These are phyloP conservation scores for Odontocolon sp. DNA, from an alignment of 2,888 invertebrate genomes.

Conservation along the genomic window DNA sequence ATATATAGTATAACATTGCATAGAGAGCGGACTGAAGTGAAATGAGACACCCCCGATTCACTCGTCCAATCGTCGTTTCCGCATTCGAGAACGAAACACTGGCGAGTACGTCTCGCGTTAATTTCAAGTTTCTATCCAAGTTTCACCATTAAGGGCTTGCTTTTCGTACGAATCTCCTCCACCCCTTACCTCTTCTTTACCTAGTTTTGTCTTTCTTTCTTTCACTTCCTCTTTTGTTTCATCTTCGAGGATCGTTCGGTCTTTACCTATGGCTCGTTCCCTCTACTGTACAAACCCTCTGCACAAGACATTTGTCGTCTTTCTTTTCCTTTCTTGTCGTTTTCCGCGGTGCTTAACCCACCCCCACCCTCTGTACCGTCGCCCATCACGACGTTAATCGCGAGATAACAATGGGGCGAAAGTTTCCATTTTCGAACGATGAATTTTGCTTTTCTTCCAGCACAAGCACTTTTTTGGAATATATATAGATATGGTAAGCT, in stretches of 20 bases:
- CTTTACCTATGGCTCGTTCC: slow-evolving; percentile 27
- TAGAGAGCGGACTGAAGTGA: too few species aligned
- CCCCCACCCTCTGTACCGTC: too few species aligned
- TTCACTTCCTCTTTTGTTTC: not conserved
- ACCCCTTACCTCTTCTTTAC: slow-evolving; percentile 8
- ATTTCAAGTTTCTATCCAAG: slow-evolving; percentile 23
- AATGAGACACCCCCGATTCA: not conserved
- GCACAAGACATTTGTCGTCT: not conserved
- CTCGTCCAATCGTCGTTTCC: not conserved
- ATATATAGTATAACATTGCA: too few species aligned
- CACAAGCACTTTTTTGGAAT: slow-evolving; percentile 4
- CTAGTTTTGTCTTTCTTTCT: slow-evolving; percentile 18
- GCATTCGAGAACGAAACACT: not conserved
- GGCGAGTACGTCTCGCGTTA: slow-evolving; percentile 8
- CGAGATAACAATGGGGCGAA: slow-evolving; percentile 37
- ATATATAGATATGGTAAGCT: not conserved
- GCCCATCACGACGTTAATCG: too few species aligned
- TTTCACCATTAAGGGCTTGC: slow-evolving; percentile 12
- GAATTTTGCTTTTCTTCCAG: not conserved
- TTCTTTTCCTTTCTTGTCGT: slow-evolving; percentile 2
- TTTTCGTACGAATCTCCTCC: slow-evolving; percentile 16
- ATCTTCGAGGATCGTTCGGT: slow-evolving; percentile 22
- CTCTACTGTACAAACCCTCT: slow-evolving; percentile 11
- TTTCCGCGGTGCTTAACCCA: not conserved
- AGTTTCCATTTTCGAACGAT: slow-evolving; percentile 40